Conservation (phyloP, 2,797 vertebrate genomes). For the Liasis olivaceus region DNA sequence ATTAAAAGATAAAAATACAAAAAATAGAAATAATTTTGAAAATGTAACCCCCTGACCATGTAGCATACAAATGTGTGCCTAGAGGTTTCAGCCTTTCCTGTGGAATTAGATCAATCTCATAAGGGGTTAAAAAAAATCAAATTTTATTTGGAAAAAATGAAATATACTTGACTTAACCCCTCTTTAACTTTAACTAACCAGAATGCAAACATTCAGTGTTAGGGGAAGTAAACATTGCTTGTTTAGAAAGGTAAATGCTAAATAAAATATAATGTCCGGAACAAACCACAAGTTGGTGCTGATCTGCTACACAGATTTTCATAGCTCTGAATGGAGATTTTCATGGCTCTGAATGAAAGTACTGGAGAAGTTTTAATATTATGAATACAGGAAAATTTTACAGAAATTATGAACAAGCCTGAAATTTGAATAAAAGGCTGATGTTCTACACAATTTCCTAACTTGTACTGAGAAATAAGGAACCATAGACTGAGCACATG, state of each 20-base stretch:
- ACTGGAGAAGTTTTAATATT: neutral
- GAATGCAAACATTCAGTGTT: neutral
- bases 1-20: neutral
- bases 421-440: neutral
- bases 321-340: neutral
- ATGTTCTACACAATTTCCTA: neutral
- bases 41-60: neutral
- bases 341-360: neutral
- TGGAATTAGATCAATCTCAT: neutral
- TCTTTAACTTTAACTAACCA: neutral
- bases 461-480: neutral
- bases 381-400: neutral
- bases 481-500: neutral
- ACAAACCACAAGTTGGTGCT: neutral
- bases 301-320: neutral
- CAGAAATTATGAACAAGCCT: neutral
- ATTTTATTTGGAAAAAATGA: neutral
- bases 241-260: neutral
- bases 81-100: neutral
- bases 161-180: neutral
- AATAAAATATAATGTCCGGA: neutral
- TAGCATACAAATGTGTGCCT: neutral
- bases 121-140: neutral
- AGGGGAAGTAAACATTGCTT: neutral
- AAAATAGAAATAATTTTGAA: neutral